These are phyloP conservation scores for Spea multiplicata DNA, from an alignment of 2,113 vertebrate species.

Conservation along the genomic window DNA sequence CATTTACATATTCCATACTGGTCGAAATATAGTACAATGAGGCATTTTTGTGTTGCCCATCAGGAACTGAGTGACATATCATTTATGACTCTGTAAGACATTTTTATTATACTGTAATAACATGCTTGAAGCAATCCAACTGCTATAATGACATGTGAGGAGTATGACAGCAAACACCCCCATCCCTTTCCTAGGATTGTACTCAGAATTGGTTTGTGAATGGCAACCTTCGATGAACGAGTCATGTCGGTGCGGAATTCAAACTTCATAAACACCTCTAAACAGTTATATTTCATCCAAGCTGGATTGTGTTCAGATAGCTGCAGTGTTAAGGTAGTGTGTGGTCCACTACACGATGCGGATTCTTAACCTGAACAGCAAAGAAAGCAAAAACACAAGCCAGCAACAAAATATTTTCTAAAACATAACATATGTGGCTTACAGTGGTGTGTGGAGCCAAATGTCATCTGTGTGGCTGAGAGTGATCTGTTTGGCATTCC, in stretches of 20 bases:
- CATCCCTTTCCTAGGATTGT: conserved; percentile 51
- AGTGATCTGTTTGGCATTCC: too few species aligned
- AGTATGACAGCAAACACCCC: conserved; percentile 58
- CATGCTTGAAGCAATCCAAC: conserved; percentile 56
- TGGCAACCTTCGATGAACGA: conserved; percentile 54
- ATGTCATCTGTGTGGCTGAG: too few species aligned
- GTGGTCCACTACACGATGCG: neutral
- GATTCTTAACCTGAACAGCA: too few species aligned
- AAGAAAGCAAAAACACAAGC: too few species aligned
- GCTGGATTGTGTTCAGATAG: too few species aligned
- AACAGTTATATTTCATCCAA: conserved; percentile 39
- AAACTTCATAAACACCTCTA: conserved; percentile 52
- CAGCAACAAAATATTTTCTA: too few species aligned
- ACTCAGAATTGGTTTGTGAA: conserved; percentile 55
- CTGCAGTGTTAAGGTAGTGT: neutral
- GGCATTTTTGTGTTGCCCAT: conserved; percentile 54
- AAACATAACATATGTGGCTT: too few species aligned
- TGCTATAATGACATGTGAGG: conserved; percentile 61
- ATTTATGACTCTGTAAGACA: conserved; percentile 59
- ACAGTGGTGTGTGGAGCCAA: too few species aligned
- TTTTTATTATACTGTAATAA: conserved; percentile 64
- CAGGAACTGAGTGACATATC: conserved; percentile 59
- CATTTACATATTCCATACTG: conserved; percentile 49
- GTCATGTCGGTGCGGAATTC: conserved; percentile 56
- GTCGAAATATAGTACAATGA: conserved; percentile 50